phyloP scores from a whole-genome alignment of 2,888 invertebrate genomes.

The Branchipolynoe longqiensis region DNA sequence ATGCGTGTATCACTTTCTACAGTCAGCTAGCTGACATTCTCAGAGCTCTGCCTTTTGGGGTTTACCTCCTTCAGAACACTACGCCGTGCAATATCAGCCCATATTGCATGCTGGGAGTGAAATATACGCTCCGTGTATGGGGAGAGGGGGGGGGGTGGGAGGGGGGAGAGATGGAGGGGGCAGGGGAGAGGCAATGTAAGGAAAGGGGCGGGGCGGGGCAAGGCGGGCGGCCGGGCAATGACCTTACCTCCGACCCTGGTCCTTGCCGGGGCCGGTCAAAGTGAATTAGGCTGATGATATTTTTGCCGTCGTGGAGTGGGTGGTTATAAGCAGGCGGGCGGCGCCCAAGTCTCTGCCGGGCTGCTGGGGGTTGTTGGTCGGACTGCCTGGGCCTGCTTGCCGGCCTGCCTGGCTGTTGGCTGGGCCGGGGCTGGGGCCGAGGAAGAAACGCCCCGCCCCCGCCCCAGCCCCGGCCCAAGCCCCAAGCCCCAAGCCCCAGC shows the following conservation, averaged over 20 bases:
- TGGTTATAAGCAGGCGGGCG: slow-evolving; percentile 42
- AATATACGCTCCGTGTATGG: too few species aligned
- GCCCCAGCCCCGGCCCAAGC: not conserved
- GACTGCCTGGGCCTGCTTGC: slow-evolving; percentile 1
- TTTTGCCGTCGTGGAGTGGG: slow-evolving; percentile 43
- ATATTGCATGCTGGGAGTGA: too few species aligned
- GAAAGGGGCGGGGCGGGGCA: not conserved
- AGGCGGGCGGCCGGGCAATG: not conserved
- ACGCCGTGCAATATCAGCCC: too few species aligned
- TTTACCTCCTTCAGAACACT: too few species aligned
- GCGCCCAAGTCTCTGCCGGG: not conserved
- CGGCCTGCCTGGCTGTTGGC: too few species aligned
- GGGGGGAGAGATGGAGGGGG: too few species aligned
- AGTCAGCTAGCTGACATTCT: too few species aligned
- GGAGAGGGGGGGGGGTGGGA: too few species aligned
- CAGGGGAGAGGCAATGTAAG: too few species aligned
- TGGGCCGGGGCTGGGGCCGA: not conserved
- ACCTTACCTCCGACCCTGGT: slow-evolving; percentile 22
- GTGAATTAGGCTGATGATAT: slow-evolving; percentile 49
- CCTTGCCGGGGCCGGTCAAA: slow-evolving; percentile 22
- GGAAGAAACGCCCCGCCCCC: not conserved
- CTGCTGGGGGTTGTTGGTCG: not conserved
- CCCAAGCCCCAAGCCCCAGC: not conserved
- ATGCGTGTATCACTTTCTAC: too few species aligned
- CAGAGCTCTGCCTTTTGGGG: too few species aligned